Base-by-base conservation (phyloP, 2,797 vertebrate genomes). In the Tympanoctomys barrerae region DNA sequence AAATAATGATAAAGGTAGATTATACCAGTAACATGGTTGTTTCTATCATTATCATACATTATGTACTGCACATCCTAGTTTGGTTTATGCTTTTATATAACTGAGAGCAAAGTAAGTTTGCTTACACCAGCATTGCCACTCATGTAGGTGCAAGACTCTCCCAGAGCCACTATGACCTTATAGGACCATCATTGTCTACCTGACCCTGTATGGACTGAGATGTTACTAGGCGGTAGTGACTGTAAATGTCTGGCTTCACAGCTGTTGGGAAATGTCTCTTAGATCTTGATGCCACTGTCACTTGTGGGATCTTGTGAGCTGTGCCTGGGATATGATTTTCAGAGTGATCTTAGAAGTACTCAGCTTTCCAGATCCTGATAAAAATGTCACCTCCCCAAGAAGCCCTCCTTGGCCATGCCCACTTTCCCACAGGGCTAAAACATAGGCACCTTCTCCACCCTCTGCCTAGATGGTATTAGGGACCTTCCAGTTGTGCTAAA, bases 231-330 rank as follows among this genome's bases (percentile, higher is more conserved):
- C 33, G 9, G 26, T 36, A 2, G 78, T 36, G 33, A 59, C 28
- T 46, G 4, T 66, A 21, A 39, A 49, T 5, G 3, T 46, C 57
- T 57, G 61, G 36, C 36, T 28, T 49, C 42, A n/a, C 0, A 0
- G 33, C 26, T 49, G 59, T 52, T 0, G 3, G 73, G 59, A 75
- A 75, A 49, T 26, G 1, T 24, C 39, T 31, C 62, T 46, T 31
- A 2, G 12, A 42, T 21, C 49, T 68, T 1, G 3, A 62, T 24
- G 16, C 49, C 31, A 46, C 57, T 28, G 26, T 88, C 62, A 18
- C 2, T 46, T 21, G 57, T 7, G 18, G 36, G 12, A 36, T 31
- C 39, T 2, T 21, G 9, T 31, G 33, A 2, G 14, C 21, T 80
- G 6, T 36, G 5, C 5, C 1, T 33, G 33, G 7, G 33, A 39